A percentile compares a stretch with the other conserved stretches of the same genome.
Evolutionary conservation across 1,140 invertebrate genomes (phyloP).

Genomic region (Sarcophaga bullata): DNA sequence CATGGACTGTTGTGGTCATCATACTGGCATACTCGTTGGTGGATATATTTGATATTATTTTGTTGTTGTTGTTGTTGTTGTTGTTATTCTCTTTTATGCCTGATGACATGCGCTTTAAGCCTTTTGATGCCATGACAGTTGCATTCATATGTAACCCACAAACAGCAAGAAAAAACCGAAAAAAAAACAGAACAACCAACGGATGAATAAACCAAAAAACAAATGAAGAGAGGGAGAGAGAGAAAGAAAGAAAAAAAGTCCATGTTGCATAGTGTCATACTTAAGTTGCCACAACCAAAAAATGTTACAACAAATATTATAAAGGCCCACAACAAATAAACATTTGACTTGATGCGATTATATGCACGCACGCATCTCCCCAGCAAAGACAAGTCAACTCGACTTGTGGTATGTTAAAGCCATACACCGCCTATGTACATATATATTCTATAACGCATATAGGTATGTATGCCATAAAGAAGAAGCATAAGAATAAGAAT

Average conservation of each 20-base stretch:
- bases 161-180: neutral
- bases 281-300: slow-evolving; percentile 37
- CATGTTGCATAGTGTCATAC: slow-evolving; percentile 31
- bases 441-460: too few relatives aligned
- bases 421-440: neutral
- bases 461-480: too few relatives aligned
- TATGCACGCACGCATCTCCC: slow-evolving; percentile 36
- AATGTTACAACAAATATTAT: too few relatives aligned
- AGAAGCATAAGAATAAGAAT: slow-evolving; percentile 1
- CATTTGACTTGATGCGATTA: slow-evolving; percentile 40
- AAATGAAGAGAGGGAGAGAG: too few relatives aligned
- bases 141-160: slow-evolving; percentile 34
- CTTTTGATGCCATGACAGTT: slow-evolving; percentile 38
- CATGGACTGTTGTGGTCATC: slow-evolving; percentile 22
- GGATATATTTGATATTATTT: neutral
- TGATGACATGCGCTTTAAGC: slow-evolving; percentile 39
- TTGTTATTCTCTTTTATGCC: slow-evolving; percentile 30
- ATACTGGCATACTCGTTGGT: neutral
- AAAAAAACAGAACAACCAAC: neutral
- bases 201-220: too few relatives aligned
- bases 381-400: slow-evolving; percentile 14
- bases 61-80: neutral
- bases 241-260: neutral
- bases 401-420: too few relatives aligned
- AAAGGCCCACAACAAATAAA: slow-evolving; percentile 3